Evolutionary conservation across 2,113 vertebrate species (phyloP).

Genomic region (Engraulis encrasicolus): DNA sequence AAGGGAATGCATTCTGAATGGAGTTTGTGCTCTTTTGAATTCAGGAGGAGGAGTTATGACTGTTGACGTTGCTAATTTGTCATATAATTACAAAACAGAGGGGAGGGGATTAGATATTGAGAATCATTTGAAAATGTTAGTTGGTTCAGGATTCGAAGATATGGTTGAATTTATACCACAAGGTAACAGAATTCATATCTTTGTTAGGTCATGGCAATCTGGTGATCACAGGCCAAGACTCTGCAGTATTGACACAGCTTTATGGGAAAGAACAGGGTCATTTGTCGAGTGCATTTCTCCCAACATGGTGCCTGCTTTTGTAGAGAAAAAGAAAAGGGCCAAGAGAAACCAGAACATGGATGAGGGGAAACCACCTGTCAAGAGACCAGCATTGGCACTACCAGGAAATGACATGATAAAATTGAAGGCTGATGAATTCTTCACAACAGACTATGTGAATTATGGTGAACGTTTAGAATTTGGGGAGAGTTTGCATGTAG

Average conservation of each 20-base stretch:
- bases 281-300: neutral
- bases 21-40: conserved; percentile 29
- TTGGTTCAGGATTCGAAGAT: conserved; percentile 12
- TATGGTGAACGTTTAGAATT: neutral
- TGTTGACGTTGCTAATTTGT: neutral
- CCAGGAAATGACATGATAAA: neutral
- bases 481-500: conserved; percentile 24
- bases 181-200: neutral
- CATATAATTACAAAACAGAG: conserved; percentile 2
- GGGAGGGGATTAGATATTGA: conserved; percentile 19
- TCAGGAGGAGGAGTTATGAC: conserved; percentile 27
- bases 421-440: neutral
- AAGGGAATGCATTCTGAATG: neutral
- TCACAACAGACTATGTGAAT: neutral
- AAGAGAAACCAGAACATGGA: neutral
- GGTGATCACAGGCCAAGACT: neutral
- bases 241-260: neutral
- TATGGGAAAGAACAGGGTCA: neutral
- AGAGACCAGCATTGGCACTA: neutral
- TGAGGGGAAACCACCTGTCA: neutral
- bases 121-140: neutral
- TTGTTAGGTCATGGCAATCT: neutral
- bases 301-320: neutral
- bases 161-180: neutral
- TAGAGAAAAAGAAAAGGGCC: neutral